Base-by-base conservation (phyloP, 2,113 vertebrate genomes). In the Uria aalge region DNA sequence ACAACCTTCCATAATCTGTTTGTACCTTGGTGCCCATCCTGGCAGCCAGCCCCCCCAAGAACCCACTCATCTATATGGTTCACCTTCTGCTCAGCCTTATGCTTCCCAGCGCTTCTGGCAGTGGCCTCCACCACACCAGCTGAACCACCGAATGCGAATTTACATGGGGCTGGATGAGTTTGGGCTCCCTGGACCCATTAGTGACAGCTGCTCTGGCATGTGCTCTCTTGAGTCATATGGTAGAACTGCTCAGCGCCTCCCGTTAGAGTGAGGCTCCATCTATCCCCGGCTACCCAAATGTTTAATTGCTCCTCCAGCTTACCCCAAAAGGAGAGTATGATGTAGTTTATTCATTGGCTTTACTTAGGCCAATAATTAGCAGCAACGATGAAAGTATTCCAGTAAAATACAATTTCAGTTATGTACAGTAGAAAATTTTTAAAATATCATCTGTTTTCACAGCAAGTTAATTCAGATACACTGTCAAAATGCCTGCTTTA, bases 21-120 rank as follows among this genome's bases (percentile, higher is more conserved):
- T 32, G 22, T 12, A 27, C 32, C 45, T 45, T 0, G 0, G 23
- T 4, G 71, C 23, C 4, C 0, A 20, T 41, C 15, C 78, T 89
- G 74, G 85, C 85, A 80, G 57, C 17, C 69, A 85, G 34, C 11
- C 15, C 24, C 30, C 30, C 30, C 55, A 62, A 17, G 57, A 92
- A 66, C 57, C 21, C 71, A 26, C 67, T 83, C 85, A 79, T n/a
- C 78, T 38, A 6, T 57, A 8, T 4, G 43, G 59, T 74, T 93
- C 40, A 34, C 63, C 82, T 95, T 93, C 95, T 94, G 87, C 78
- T 92, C 71, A 77, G 81, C 69, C 74, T 94, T 62, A 23, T 83
- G 87, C 57, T 90, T 79, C 69, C 62, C 63, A 76, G 57, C 0
- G 6, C 50, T 47, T 59, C 90, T 93, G 88, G 55, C 81, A 69